phyloP scores from a whole-genome alignment of 2,113 vertebrate species.

The Tricholaema leucomelas region DNA sequence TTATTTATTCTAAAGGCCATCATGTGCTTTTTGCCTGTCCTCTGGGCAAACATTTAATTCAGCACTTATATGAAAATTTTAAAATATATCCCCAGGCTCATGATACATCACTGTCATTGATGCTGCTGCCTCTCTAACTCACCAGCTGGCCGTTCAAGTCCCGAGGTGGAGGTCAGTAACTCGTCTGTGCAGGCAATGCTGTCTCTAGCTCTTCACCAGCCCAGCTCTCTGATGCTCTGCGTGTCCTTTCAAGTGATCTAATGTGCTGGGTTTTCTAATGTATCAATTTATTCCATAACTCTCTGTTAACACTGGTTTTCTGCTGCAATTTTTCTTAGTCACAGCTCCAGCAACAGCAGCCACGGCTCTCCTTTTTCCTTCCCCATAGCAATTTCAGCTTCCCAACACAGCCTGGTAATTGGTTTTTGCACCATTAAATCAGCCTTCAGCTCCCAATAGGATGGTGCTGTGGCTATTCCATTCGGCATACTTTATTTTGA shows the following conservation, averaged over 20 bases:
- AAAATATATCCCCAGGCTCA: not conserved
- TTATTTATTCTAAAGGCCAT: slow-evolving; percentile 44
- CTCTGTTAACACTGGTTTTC: not conserved
- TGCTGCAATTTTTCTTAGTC: not conserved
- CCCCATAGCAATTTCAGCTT: not conserved
- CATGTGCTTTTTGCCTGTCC: not conserved
- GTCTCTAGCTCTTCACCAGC: not conserved
- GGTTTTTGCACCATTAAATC: not conserved
- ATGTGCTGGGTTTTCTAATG: not conserved
- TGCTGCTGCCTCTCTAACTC: not conserved
- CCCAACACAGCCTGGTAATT: not conserved
- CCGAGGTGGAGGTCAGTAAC: not conserved
- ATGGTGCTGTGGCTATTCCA: not conserved
- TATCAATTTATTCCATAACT: not conserved
- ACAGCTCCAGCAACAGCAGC: not conserved
- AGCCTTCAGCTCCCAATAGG: not conserved
- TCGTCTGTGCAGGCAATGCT: not conserved
- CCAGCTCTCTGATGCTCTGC: not conserved
- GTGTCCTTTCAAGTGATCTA: not conserved
- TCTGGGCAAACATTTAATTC: not conserved
- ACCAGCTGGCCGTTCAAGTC: not conserved
- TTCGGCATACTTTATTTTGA: not conserved
- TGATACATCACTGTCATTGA: not conserved
- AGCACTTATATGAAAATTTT: not conserved
- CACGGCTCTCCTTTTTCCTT: not conserved